Base-by-base conservation (phyloP, 92 coral and sea anemone species). In the Chrysogorgia sp. region DNA sequence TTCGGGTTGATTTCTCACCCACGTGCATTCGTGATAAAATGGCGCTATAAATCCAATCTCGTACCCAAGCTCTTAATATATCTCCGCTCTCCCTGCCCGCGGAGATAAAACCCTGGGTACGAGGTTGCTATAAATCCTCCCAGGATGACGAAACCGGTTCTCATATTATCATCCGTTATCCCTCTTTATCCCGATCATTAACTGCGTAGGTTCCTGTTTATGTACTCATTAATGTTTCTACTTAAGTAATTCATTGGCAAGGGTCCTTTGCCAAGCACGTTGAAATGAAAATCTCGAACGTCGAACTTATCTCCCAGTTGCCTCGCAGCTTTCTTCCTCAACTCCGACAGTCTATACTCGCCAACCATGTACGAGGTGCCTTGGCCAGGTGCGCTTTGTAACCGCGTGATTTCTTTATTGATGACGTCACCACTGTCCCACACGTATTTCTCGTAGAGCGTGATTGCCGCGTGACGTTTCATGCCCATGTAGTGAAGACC, bases 381-480 rank as follows among this genome's bases (percentile, higher is more conserved):
- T 20, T 63, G 87, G 2, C 92, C 92, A 0, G 92, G 92, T 23
- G 83, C 70, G 71, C 92, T 89, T 86, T 89, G 92, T 63, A 85
- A 89, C 80, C 92, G 85, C 87, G 58, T 57, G 49, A 49, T 70
- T 57, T 76, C 89, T n/a, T 64, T 85, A 34, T 74, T 19, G 59
- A 88, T 91, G 52, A 87, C 86, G 89, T 94, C 97, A 45, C 90
- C 81, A 0, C 45, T 82, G 55, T 94, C 98, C 98, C 97, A 89
- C 3, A 96, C 96, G 77, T 94, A 87, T 52, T 87, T 60, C 14
- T 81, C 86, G 41, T 79, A 89, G 23, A 89, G 90, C 28, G 80
- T 20, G 34, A 63, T 57, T 22, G 98, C 98, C 47, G 71, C 82
- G 13, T 63, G 53, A 49, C 92, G 82, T 10, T 86, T 94, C 96